Conservation (phyloP, 2,888 invertebrate species). For the Trichopoda pennipes region DNA sequence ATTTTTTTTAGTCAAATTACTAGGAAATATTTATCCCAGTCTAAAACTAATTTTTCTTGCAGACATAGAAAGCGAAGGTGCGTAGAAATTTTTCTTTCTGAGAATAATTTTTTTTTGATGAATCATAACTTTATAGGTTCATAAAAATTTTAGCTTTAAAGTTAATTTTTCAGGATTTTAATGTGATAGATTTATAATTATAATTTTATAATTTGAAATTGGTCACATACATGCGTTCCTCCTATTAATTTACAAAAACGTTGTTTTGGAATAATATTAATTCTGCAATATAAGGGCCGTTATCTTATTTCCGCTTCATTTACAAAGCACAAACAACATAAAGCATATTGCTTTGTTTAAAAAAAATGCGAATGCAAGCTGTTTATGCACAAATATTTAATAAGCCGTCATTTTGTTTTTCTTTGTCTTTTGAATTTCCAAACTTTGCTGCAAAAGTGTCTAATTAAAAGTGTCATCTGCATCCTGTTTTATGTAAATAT, state of each 20-base stretch:
- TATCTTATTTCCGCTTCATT: constrained; percentile 40
- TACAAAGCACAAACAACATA: constrained; percentile 3
- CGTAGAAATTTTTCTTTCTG: too few species aligned
- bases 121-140: too few species aligned
- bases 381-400: background rate
- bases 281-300: constrained; percentile 16
- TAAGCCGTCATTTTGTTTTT: constrained; percentile 46
- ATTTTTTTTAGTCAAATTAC: too few species aligned
- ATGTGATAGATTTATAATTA: too few species aligned
- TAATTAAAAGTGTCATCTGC: constrained; percentile 47
- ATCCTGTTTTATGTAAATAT: constrained; percentile 26
- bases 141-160: too few species aligned
- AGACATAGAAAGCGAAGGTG: too few species aligned
- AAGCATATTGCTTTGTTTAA: constrained; percentile 4
- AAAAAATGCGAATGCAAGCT: background rate
- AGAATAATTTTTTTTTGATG: too few species aligned
- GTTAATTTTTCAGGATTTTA: too few species aligned
- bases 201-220: too few species aligned
- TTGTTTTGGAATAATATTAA: background rate
- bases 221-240: constrained; percentile 14
- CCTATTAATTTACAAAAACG: constrained; percentile 11
- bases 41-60: too few species aligned
- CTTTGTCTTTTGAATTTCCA: constrained; percentile 42
- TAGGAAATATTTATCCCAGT: too few species aligned
- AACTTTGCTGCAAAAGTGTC: constrained; percentile 16